These are phyloP conservation scores for Metaphire vulgaris DNA, from an alignment of 1,140 invertebrate genomes.

Conservation along the genomic window DNA sequence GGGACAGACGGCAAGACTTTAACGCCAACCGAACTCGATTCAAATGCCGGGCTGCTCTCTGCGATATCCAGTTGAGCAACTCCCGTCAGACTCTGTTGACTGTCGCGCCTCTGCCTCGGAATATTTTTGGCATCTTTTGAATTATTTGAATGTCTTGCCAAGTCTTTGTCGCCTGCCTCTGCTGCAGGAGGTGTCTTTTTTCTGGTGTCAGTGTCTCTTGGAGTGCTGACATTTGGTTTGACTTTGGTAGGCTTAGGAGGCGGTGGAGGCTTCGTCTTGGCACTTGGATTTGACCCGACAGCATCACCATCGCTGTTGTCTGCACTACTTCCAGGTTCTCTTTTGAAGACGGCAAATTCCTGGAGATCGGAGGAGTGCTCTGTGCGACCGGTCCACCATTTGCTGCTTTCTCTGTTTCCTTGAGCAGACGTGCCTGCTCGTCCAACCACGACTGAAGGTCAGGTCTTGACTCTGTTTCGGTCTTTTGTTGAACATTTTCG, in stretches of 20 bases:
- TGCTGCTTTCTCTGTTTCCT: constrained; percentile 10
- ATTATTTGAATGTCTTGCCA: no score
- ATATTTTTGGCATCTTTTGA: no score
- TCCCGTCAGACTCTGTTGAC: background rate
- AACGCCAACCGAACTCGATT: background rate
- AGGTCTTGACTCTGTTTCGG: background rate
- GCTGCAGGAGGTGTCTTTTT: background rate
- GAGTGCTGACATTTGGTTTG: no score
- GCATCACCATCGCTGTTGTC: background rate
- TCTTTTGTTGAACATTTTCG: no score
- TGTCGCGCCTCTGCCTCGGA: background rate
- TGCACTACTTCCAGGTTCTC: background rate
- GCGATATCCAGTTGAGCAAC: background rate
- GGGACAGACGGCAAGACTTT: background rate
- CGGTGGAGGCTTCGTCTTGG: constrained; percentile 8
- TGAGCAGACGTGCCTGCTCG: constrained; percentile 10
- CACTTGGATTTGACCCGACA: background rate
- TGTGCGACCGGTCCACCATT: constrained; percentile 8
- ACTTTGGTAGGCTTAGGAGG: constrained; percentile 16
- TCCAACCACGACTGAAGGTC: constrained; percentile 4
- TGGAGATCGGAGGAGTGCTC: constrained; percentile 9
- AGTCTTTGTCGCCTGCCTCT: no score
- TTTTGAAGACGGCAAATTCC: background rate
- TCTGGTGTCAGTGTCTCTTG: no score
- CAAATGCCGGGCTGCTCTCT: background rate